Evolutionary conservation across 1,140 invertebrate genomes (phyloP).

Genomic region (Drosophila lacteicornis): DNA sequence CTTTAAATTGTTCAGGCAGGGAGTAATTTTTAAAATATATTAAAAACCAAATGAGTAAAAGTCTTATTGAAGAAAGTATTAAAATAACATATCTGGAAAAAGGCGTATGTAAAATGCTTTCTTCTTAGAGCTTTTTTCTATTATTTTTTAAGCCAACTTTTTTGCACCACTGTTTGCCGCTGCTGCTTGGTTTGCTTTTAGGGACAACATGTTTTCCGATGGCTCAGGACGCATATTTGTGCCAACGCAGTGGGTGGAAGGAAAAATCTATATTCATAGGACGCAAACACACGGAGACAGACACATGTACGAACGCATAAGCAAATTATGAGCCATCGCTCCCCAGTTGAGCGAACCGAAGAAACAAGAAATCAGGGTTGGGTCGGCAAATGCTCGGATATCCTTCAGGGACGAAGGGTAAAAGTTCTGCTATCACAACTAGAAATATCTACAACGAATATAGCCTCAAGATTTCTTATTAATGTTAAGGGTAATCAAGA

Average conservation of each 20-base stretch:
- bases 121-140: too few relatives aligned
- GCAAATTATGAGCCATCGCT: slow-evolving; percentile 38
- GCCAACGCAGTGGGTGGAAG: slow-evolving; percentile 58
- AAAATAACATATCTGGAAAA: too few relatives aligned
- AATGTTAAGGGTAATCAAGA: neutral
- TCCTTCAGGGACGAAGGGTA: neutral
- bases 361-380: slow-evolving; percentile 10
- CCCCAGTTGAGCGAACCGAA: slow-evolving; percentile 24
- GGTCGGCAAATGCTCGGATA: slow-evolving; percentile 10
- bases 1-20: neutral
- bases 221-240: slow-evolving; percentile 53
- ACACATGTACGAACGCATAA: slow-evolving; percentile 43
- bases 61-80: too few relatives aligned
- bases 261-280: slow-evolving; percentile 79
- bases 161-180: neutral
- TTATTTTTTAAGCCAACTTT: too few relatives aligned
- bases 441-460: neutral
- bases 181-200: slow-evolving; percentile 60
- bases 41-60: too few relatives aligned
- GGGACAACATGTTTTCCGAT: slow-evolving; percentile 58
- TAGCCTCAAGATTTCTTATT: neutral
- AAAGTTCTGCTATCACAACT: neutral
- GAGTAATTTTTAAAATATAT: neutral
- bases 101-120: too few relatives aligned
- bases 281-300: slow-evolving; percentile 28